Percentiles rank a stretch among this genome's conserved stretches.
phyloP scores from a whole-genome alignment of 2,113 vertebrate species.

The Eulemur macaco region DNA sequence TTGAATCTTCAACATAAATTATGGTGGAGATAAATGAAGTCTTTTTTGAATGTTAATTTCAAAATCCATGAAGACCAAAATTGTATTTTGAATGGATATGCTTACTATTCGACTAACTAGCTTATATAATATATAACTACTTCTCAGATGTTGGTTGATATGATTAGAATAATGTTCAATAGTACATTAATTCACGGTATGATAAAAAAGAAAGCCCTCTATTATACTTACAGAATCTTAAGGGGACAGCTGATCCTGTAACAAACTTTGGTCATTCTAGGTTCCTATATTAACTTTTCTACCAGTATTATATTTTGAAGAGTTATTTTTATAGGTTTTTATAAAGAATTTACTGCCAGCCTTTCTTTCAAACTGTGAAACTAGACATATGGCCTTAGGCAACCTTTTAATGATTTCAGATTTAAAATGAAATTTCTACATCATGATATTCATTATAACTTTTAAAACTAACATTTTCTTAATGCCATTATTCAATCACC shows the following conservation, averaged over 20 bases:
- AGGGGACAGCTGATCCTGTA: neutral
- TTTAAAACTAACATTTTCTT: slow-evolving; percentile 12
- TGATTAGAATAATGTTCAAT: neutral
- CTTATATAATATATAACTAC: neutral
- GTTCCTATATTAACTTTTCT: neutral
- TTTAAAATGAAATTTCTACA: slow-evolving; percentile 46
- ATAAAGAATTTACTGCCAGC: neutral
- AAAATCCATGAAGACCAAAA: neutral
- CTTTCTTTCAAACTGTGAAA: slow-evolving; percentile 53
- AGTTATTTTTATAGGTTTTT: slow-evolving; percentile 13
- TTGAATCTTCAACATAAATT: neutral
- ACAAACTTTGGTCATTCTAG: neutral
- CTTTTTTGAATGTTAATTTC: neutral
- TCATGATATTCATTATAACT: neutral
- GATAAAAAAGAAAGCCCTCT: neutral
- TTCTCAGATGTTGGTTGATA: neutral
- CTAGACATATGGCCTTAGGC: neutral
- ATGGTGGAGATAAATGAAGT: neutral
- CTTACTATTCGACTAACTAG: neutral
- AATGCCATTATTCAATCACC: neutral
- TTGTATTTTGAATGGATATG: neutral
- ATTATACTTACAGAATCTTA: neutral
- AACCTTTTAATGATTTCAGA: slow-evolving; percentile 59
- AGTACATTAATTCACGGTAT: neutral
- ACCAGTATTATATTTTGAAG: neutral